phyloP scores from a whole-genome alignment of 64 coral and sea anemone genomes.

The Catalaphyllia jardinei region DNA sequence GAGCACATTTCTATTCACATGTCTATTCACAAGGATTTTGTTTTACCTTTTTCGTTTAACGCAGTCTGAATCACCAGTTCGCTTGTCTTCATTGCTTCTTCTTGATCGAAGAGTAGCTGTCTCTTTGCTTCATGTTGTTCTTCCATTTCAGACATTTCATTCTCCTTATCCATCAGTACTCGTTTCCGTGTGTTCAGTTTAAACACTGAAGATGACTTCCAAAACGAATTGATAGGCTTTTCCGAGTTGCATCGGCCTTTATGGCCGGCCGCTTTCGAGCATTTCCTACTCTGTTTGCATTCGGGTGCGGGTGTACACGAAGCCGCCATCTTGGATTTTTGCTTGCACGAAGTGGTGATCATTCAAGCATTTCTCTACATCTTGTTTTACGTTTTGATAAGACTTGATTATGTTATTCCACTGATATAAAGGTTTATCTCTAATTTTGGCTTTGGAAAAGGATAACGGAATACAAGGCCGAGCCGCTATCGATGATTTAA shows the following conservation, averaged over 20 bases:
- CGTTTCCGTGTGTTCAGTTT: conserved; percentile 5
- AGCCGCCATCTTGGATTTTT: conserved; percentile 50
- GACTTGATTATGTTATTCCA: neutral
- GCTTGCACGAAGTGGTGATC: neutral
- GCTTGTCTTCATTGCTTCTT: neutral
- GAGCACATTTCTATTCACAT: too few relatives aligned
- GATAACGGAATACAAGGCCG: neutral
- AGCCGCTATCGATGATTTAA: too few relatives aligned
- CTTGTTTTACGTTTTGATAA: neutral
- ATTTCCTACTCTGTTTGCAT: conserved; percentile 32
- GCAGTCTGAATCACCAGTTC: neutral
- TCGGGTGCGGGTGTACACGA: too few relatives aligned
- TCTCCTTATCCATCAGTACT: conserved; percentile 19
- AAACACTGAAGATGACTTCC: conserved; percentile 30
- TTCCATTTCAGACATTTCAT: neutral
- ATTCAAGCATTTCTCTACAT: neutral
- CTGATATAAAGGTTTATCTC: neutral
- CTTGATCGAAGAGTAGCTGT: neutral
- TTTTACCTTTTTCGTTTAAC: conserved; percentile 45
- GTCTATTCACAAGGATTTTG: neutral
- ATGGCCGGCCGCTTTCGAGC: conserved; percentile 34
- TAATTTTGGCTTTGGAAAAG: conserved; percentile 17
- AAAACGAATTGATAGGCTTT: conserved; percentile 22
- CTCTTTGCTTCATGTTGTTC: neutral
- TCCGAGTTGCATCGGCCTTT: conserved; percentile 31